Evolutionary conservation across 2,113 vertebrate species (phyloP).

Genomic region (Sylvia atricapilla): DNA sequence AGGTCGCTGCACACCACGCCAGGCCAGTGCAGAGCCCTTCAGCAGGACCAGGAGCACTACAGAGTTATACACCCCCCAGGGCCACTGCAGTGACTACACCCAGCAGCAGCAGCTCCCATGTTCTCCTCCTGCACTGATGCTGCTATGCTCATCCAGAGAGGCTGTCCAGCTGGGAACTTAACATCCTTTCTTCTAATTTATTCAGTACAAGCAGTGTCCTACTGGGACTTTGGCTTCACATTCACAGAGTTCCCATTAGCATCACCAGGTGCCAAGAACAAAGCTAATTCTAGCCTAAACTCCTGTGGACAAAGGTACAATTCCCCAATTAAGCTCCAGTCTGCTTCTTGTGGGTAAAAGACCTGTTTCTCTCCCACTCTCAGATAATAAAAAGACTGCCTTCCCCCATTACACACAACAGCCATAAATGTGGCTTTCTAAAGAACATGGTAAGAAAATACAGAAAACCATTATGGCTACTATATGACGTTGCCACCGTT

Average conservation of each 20-base stretch:
- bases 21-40: neutral
- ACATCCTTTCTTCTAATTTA: neutral
- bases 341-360: neutral
- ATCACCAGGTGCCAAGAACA: neutral
- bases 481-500: neutral
- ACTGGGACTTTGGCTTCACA: neutral
- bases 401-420: neutral
- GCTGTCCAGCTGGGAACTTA: neutral
- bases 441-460: conserved; percentile 9
- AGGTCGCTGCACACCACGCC: neutral
- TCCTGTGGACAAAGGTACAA: neutral
- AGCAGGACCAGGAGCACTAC: neutral
- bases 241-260: neutral
- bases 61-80: neutral
- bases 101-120: neutral
- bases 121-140: neutral
- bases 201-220: neutral
- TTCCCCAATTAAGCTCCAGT: neutral
- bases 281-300: neutral
- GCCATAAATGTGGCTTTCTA: conserved; percentile 17
- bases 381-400: neutral
- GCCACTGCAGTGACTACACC: neutral
- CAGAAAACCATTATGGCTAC: neutral
- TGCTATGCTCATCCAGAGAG: neutral
- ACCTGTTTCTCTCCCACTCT: neutral